phyloP scores from a whole-genome alignment of 1,140 invertebrate genomes.

The Drosophila micromelanica region DNA sequence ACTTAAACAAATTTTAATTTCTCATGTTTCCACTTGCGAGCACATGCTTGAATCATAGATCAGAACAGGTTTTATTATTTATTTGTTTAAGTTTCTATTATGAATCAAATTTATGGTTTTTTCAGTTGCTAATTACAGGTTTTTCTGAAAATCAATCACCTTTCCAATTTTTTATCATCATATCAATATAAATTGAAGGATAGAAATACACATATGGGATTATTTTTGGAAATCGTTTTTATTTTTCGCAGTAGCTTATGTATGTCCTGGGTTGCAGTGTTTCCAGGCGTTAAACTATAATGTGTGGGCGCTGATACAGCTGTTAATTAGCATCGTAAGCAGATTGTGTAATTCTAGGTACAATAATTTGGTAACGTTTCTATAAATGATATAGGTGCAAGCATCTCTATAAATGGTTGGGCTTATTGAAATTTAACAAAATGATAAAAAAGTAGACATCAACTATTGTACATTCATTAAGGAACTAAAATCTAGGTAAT shows the following conservation, averaged over 20 bases:
- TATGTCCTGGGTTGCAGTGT: conserved; percentile 10
- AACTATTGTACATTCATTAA: conserved; percentile 37
- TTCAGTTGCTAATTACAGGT: no score
- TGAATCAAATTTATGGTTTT: no score
- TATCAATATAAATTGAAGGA: no score
- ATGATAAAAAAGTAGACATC: conserved; percentile 8
- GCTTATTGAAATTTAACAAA: conserved; percentile 23
- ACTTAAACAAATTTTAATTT: no score
- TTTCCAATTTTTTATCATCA: no score
- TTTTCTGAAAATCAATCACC: no score
- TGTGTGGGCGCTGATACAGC: conserved; percentile 28
- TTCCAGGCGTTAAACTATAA: conserved; percentile 22
- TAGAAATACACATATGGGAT: no score
- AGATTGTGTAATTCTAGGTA: conserved; percentile 53
- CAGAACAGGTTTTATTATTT: no score
- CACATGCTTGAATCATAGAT: no score
- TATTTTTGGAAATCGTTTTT: conserved; percentile 58
- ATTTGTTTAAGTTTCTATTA: no score
- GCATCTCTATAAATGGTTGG: conserved; percentile 51
- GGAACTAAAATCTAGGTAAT: conserved; percentile 34
- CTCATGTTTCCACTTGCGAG: no score
- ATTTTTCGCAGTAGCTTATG: conserved; percentile 55
- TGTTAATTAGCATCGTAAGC: conserved; percentile 40
- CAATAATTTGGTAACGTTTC: conserved; percentile 55
- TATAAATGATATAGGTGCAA: conserved; percentile 50